Evolutionary conservation across 1,140 invertebrate genomes (phyloP).

Genomic region (Mesaphorura yosii): DNA sequence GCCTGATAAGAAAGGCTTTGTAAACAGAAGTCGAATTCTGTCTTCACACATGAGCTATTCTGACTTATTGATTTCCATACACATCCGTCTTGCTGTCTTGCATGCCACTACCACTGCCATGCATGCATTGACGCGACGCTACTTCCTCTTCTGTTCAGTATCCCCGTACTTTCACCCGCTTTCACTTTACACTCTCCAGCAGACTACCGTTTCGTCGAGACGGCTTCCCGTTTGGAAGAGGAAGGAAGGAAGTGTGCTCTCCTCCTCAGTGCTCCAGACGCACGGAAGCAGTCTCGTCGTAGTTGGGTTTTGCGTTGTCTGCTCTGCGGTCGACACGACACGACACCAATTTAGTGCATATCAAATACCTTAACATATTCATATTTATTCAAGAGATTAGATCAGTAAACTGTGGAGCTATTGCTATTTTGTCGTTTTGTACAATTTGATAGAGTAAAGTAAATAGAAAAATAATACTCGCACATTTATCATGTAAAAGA

Average conservation of each 20-base stretch:
- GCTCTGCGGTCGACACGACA: too few species aligned
- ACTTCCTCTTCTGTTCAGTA: not conserved
- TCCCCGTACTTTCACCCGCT: not conserved
- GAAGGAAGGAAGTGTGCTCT: not conserved
- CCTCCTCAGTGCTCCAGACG: not conserved
- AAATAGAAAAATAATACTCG: not conserved
- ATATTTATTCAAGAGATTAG: not conserved
- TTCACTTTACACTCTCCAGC: not conserved
- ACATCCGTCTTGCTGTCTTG: too few species aligned
- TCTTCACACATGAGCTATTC: not conserved
- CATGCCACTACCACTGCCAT: too few species aligned
- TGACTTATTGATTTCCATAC: not conserved
- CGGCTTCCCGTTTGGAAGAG: not conserved
- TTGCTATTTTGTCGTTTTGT: not conserved
- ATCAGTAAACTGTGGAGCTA: not conserved
- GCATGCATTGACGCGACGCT: too few species aligned
- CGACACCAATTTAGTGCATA: not conserved
- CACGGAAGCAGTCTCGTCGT: not conserved
- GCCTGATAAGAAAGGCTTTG: too few species aligned
- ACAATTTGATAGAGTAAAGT: not conserved
- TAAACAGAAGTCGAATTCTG: too few species aligned
- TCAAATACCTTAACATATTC: not conserved
- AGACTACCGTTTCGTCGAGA: not conserved
- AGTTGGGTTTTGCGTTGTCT: too few species aligned
- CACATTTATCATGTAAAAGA: not conserved